Evolutionary conservation across 37 sponge, comb jelly and placozoan species (phyloP), one percentile per base, ranked within the genome.

Genomic region (Lycopodina hypogea): DNA sequence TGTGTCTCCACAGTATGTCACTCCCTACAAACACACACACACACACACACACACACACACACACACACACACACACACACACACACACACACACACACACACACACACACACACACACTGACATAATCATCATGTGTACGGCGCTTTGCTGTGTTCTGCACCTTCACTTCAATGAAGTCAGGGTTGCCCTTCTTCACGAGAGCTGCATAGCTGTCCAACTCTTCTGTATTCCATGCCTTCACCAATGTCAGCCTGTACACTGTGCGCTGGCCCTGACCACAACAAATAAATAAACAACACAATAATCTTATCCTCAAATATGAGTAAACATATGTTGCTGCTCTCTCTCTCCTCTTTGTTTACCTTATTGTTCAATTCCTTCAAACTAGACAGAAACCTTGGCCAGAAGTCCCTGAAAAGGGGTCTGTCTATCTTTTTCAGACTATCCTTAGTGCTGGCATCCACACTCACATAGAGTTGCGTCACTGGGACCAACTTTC

Each of bases 381-480:
- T 56, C 41, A 96, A 71, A 42, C 96, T 96, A 52, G 78, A 69
- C 0, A 93, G 38, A 39, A 93, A 96, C 8, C 96, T 67, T 30
- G 86, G 88, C 96, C 96, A 96, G 71, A 90, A 96, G 78, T 96
- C 96, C 26, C 85, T 83, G 68, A 96, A 96, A 24, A 96, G 81
- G 11, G 96, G 96, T 28, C 96, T 71, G 75, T 96, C 96, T 66
- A 96, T 96, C 88, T 79, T 87, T 84, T 96, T 96, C 74, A 96
- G 74, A 33, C 86, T 90, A 56, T 93, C 94, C 78, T 96, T 87
- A 42, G 94, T 90, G 64, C 91, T 88, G 61, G 96, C 96, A 62
- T 96, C 96, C 45, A 96, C 91, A 81, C 96, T 96, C 45, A 96
- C 96, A 75, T 96, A 96, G 63, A 96, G 89, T 80, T 96, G 96